These are phyloP conservation scores for Branchinecta sandiegonensis DNA, from an alignment of 2,888 invertebrate species.

Conservation along the genomic window DNA sequence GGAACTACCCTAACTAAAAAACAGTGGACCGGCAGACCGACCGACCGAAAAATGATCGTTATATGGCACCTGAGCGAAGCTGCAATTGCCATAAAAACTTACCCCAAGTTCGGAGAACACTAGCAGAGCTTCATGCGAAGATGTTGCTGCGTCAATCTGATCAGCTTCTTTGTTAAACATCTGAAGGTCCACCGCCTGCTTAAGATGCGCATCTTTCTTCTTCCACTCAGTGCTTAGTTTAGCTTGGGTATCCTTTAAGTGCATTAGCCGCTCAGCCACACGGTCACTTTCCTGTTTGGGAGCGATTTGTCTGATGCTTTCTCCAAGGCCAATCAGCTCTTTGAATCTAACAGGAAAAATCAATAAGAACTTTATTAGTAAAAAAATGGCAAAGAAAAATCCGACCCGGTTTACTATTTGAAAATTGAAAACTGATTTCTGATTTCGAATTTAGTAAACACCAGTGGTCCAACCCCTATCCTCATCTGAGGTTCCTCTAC, in stretches of 20 bases:
- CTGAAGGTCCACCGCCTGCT: constrained; percentile 75
- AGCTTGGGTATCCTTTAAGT: constrained; percentile 49
- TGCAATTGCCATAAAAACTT: constrained; percentile 32
- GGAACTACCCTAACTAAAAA: too few species aligned
- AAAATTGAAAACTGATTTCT: too few species aligned
- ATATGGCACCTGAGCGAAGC: too few species aligned
- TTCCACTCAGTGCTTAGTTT: constrained; percentile 43
- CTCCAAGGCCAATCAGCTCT: constrained; percentile 33
- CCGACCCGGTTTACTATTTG: too few species aligned
- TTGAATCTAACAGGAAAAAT: constrained; percentile 30
- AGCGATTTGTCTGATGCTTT: constrained; percentile 25
- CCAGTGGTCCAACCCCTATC: too few species aligned
- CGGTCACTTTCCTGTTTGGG: constrained; percentile 55
- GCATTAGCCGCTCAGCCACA: constrained; percentile 56
- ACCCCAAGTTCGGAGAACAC: constrained; percentile 76
- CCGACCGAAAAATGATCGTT: too few species aligned
- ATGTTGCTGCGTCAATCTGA: constrained; percentile 86
- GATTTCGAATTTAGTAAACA: too few species aligned
- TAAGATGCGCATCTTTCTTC: constrained; percentile 67
- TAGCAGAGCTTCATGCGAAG: constrained; percentile 82
- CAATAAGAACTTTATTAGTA: too few species aligned
- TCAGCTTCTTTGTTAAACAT: constrained; percentile 91
- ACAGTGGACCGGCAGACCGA: too few species aligned
- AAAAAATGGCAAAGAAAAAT: too few species aligned
- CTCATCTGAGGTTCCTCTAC: too few species aligned